Conservation (phyloP, 1,140 invertebrate species). For the Armadillidium nasatum region DNA sequence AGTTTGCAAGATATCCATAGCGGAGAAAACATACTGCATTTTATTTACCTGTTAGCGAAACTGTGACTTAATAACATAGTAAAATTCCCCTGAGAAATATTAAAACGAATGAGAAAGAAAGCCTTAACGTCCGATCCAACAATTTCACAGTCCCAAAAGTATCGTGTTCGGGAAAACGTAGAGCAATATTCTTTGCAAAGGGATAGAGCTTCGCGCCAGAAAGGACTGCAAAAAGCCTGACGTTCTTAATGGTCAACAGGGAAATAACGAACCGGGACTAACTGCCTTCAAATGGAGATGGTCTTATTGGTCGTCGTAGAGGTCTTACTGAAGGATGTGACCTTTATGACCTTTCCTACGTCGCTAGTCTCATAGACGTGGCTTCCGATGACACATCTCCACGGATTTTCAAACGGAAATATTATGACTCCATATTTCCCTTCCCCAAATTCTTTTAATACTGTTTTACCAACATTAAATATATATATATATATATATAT, state of each 20-base stretch:
- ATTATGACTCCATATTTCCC: too few species aligned
- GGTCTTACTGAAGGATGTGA: not conserved
- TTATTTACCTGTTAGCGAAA: constrained; percentile 6
- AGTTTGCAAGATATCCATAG: not conserved
- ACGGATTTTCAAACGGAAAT: too few species aligned
- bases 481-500: constrained; percentile 2
- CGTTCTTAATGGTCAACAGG: not conserved
- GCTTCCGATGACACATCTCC: not conserved
- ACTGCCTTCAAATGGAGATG: not conserved
- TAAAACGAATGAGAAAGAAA: constrained; percentile 4
- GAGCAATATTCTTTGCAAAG: not conserved
- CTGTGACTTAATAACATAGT: not conserved
- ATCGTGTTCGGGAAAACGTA: not conserved
- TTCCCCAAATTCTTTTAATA: too few species aligned
- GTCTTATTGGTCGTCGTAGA: not conserved
- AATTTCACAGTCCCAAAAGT: not conserved
- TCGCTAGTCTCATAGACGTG: not conserved
- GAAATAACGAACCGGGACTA: not conserved
- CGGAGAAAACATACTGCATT: not conserved
- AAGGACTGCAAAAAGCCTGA: not conserved
- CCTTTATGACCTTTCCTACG: not conserved
- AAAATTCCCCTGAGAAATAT: not conserved
- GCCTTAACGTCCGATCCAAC: not conserved
- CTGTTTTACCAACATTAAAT: too few species aligned
- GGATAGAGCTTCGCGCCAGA: not conserved